phyloP scores from a whole-genome alignment of 2,888 invertebrate genomes.

The Hyalella azteca region DNA sequence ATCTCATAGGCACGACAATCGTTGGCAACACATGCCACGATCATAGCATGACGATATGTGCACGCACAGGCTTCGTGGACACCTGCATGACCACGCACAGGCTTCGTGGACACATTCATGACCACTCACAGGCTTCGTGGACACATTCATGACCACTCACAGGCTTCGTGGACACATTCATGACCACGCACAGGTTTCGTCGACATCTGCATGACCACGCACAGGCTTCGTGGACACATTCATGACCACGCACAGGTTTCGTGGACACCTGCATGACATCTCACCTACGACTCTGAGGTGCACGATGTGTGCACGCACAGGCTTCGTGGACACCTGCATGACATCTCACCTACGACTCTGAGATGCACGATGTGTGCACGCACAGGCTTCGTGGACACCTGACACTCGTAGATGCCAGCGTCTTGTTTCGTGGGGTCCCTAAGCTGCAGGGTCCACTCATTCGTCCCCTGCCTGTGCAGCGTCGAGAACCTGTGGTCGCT shows the following conservation, averaged over 20 bases:
- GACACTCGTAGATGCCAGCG: conserved; percentile 53
- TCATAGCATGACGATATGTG: conserved; percentile 44
- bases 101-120: conserved; percentile 42
- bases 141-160: too few relatives aligned
- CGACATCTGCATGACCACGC: too few relatives aligned
- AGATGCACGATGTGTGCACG: conserved; percentile 45
- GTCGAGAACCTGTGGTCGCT: conserved; percentile 52
- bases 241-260: too few relatives aligned
- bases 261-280: too few relatives aligned
- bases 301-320: conserved; percentile 46
- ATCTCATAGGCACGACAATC: too few relatives aligned
- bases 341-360: conserved; percentile 49
- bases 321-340: conserved; percentile 56
- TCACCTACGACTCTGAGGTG: conserved; percentile 47
- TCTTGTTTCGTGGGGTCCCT: conserved; percentile 42
- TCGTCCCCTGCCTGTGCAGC: conserved; percentile 49
- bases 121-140: conserved; percentile 50
- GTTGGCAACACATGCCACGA: too few relatives aligned
- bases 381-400: conserved; percentile 54
- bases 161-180: too few relatives aligned
- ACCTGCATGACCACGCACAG: conserved; percentile 55
- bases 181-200: too few relatives aligned
- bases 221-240: too few relatives aligned
- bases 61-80: conserved; percentile 53
- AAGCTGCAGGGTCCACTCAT: conserved; percentile 52